Evolutionary conservation across 2,113 vertebrate species (phyloP), one percentile per base, ranked within the genome.

Genomic region (Equus quagga): DNA sequence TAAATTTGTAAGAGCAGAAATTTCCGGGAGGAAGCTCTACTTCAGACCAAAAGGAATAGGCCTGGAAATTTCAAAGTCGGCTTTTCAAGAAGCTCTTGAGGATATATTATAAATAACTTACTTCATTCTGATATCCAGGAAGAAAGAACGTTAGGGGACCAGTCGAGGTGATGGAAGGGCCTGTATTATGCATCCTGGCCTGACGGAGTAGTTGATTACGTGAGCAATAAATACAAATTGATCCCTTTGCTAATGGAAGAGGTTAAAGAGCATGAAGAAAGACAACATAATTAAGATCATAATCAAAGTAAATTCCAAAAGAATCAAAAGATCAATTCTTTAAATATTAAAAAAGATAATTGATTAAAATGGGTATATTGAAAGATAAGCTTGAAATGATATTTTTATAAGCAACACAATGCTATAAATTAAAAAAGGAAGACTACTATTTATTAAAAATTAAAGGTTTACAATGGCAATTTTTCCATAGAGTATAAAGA

Each of bases 331-430:
- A 73, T 51, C 17, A 60, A 41, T 65, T 87, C 5, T 58, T 85
- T 88, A 90, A 88, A 89, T 60, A 73, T 97, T 88, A 26, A 88
- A 88, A 83, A 54, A 44, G 5, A 49, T 33, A 69, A 81, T 75
- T 73, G 28, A 62, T 83, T 84, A 60, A 92, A 91, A 93, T 12
- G 13, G 24, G 5, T 46, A 4, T 6, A 28, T 36, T 6, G 11
- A 62, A 79, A 58, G 13, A 65, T 81, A 78, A 79, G 65, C 36
- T 93, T 91, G 8, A n/a, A 80, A 88, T 51, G 13, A 69, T 51
- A 54, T 86, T 72, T 93, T 79, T 73, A n/a, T 60, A 82, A 94
- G 26, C 23, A 69, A 56, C 4, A 56, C 7, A 31, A n/a, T 67
- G 60, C 2, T 82, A 73, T 60, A 70, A 12, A 58, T 81, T 89